Evolutionary conservation across 2,797 vertebrate genomes (phyloP).

Genomic region (Scyliorhinus canicula): DNA sequence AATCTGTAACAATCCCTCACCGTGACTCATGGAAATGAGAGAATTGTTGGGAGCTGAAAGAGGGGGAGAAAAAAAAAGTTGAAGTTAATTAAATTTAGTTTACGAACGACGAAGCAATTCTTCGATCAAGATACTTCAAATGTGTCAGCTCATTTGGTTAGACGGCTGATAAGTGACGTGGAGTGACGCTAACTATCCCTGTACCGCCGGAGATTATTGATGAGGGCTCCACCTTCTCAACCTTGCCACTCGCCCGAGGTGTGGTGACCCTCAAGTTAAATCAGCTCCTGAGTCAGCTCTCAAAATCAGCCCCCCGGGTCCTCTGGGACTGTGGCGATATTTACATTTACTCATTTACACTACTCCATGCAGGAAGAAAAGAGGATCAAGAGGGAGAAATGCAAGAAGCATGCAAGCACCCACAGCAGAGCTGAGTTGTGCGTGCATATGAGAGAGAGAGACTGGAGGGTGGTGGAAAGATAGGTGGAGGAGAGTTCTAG

Average conservation of each 20-base stretch:
- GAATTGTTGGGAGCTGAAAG: slow-evolving; percentile 49
- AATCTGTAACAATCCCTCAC: slow-evolving; percentile 56
- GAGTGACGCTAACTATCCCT: too few relatives aligned
- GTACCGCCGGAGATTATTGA: too few relatives aligned
- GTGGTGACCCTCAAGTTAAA: too few relatives aligned
- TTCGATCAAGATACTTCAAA: not conserved
- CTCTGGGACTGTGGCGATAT: too few relatives aligned
- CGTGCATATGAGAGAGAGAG: not conserved
- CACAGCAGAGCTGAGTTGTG: not conserved
- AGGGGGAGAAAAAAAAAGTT: not conserved
- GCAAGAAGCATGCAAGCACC: not conserved
- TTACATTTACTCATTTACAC: not conserved
- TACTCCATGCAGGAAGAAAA: not conserved
- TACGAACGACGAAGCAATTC: not conserved
- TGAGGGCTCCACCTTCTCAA: too few relatives aligned
- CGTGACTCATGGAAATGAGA: slow-evolving; percentile 48
- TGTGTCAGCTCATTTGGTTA: too few relatives aligned
- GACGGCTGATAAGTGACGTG: too few relatives aligned
- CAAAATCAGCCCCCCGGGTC: too few relatives aligned
- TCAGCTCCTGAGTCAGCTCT: too few relatives aligned
- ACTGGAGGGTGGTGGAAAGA: too few relatives aligned
- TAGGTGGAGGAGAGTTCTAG: not conserved
- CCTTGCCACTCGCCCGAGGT: too few relatives aligned
- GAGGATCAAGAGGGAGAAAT: not conserved
- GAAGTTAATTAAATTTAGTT: not conserved